phyloP scores from a whole-genome alignment of 2,113 vertebrate genomes.

The Montifringilla adamsi region DNA sequence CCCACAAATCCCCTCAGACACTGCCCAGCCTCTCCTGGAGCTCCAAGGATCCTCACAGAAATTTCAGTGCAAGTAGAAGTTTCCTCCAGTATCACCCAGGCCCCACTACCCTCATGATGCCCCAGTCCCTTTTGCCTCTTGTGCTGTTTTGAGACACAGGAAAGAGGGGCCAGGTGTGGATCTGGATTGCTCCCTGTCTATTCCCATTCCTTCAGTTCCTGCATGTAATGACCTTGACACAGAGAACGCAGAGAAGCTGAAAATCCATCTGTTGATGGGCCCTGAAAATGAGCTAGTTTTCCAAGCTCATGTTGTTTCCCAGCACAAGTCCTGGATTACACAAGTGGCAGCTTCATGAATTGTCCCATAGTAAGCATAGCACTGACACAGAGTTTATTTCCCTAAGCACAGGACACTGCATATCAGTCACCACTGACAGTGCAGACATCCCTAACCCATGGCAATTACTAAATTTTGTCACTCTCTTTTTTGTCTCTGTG shows the following conservation, averaged over 20 bases:
- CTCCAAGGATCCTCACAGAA: neutral
- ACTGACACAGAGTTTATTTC: neutral
- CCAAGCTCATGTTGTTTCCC: neutral
- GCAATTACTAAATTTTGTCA: neutral
- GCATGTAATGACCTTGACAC: fast-evolving
- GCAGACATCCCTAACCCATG: neutral
- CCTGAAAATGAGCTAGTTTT: neutral
- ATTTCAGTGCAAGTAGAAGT: neutral
- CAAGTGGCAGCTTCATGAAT: neutral
- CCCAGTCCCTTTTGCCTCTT: neutral
- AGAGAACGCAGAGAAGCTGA: neutral
- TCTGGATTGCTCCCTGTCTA: neutral
- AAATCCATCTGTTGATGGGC: neutral
- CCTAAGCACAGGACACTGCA: neutral
- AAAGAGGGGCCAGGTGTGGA: neutral
- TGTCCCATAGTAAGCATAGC: neutral
- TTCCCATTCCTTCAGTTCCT: neutral
- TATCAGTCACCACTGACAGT: neutral
- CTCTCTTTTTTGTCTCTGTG: neutral
- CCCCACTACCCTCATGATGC: neutral
- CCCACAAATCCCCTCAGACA: neutral
- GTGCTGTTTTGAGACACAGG: neutral
- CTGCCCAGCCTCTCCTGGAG: neutral
- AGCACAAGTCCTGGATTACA: neutral
- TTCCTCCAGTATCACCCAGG: neutral